These are phyloP conservation scores for Callinectes sapidus DNA, from an alignment of 2,888 invertebrate species.

Conservation along the genomic window DNA sequence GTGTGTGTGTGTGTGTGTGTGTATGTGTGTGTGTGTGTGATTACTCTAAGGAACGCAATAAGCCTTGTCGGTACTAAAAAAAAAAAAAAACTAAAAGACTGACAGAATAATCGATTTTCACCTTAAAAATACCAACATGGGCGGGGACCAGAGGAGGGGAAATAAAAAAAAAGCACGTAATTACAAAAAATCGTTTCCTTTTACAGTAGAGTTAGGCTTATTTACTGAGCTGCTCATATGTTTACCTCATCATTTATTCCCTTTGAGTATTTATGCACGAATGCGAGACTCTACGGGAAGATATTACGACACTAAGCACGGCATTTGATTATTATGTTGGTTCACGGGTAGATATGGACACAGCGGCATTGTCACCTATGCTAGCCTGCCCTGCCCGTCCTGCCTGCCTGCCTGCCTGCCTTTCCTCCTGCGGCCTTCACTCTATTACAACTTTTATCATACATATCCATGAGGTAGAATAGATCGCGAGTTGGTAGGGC, in stretches of 20 bases:
- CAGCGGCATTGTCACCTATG: neutral
- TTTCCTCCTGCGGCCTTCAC: neutral
- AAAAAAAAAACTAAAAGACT: neutral
- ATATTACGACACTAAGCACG: too few species aligned
- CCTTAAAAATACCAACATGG: neutral
- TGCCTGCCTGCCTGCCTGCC: neutral
- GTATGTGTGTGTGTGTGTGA: conserved; percentile 17
- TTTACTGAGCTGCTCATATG: neutral
- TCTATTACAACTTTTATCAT: conserved; percentile 26
- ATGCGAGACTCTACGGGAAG: neutral
- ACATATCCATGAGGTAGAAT: conserved; percentile 2
- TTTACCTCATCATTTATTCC: neutral
- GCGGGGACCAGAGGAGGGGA: neutral
- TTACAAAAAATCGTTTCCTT: neutral
- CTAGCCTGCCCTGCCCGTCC: neutral
- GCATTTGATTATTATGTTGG: too few species aligned
- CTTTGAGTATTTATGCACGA: neutral
- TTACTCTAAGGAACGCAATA: neutral
- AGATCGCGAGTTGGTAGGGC: neutral
- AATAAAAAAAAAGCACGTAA: neutral
- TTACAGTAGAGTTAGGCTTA: neutral
- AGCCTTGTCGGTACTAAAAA: neutral
- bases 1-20: conserved; percentile 37
- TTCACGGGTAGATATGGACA: neutral
- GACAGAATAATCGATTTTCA: neutral